A percentile compares a stretch with the other conserved stretches of the same genome.
Conservation (phyloP, 2,888 invertebrate genomes). For the Folsomia manolachei region DNA sequence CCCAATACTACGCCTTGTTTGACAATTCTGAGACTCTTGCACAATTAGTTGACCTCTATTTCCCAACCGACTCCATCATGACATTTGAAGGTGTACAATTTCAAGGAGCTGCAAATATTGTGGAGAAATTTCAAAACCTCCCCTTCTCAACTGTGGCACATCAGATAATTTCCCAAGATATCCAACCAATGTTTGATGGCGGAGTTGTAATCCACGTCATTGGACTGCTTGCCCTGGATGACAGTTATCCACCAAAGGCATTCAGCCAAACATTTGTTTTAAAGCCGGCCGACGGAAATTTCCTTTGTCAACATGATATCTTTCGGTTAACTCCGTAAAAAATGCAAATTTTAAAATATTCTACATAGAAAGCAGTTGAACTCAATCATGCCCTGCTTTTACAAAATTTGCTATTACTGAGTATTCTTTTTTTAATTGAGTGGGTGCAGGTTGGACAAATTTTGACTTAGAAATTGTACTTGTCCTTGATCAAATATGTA, state of each 20-base stretch:
- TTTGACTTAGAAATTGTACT: too few species aligned
- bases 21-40: conserved; percentile 81
- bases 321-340: too few species aligned
- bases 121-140: conserved; percentile 89
- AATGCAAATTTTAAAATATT: too few species aligned
- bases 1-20: conserved; percentile 87
- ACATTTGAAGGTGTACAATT: conserved; percentile 92
- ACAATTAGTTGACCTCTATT: conserved; percentile 85
- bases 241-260: conserved; percentile 92
- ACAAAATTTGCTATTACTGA: too few species aligned
- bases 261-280: conserved; percentile 90
- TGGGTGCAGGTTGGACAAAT: too few species aligned
- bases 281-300: conserved; percentile 67
- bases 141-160: conserved; percentile 90
- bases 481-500: too few species aligned
- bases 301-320: conserved; percentile 92
- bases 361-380: too few species aligned
- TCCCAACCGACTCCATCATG: conserved; percentile 92
- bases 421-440: too few species aligned
- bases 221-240: conserved; percentile 87
- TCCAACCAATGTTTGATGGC: conserved; percentile 95
- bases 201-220: conserved; percentile 93
- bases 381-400: too few species aligned
- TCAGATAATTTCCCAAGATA: conserved; percentile 87
- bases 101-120: conserved; percentile 88